Base-by-base conservation (phyloP, 2,113 vertebrate species). In the Rhizomys pruinosus region DNA sequence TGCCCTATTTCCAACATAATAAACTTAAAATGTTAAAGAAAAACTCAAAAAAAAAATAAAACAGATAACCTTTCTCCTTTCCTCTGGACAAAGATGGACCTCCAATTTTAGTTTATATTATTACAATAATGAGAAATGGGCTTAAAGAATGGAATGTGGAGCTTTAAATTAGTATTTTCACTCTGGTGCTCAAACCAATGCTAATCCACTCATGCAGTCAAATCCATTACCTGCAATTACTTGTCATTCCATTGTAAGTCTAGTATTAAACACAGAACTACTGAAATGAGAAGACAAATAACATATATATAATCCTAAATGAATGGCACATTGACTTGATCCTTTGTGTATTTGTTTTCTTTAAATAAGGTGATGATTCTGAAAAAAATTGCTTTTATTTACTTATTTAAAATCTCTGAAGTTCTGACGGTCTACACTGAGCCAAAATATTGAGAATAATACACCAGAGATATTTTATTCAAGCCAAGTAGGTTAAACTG, bases 161-260 rank as follows among this genome's bases (percentile, higher is more conserved):
- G 84, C 80, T 97, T 98, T 94, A 97, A 97, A 97, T 97, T 97
- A 97, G 64, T 94, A 91, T 97, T 98, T 98, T 97, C 77, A 55
- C 78, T 94, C 61, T 42, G 23, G 92, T 92, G 96, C 97, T 95
- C 80, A 93, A 98, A 96, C 69, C 71, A 96, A 91, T 96, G 85
- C 89, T 97, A 97, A 98, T 98, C 96, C 44, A 42, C 76, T 96
- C 95, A 96, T 92, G 96, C 92, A 97, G 95, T 96, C 97, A 98
- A 91, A 96, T 84, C 89, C 84, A 97, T 98, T 97, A 97, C 96
- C 93, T 95, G 80, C 94, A 98, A 98, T 98, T 98, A 98, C 93
- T 97, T 77, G 91, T 97, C 97, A 97, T 97, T 97, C 96, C 97
- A 97, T 71, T 97, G 81, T 97, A 97, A 98, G 85, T 87, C 63